Base-by-base conservation (phyloP, 2,888 invertebrate species). In the Melieria omissa region DNA sequence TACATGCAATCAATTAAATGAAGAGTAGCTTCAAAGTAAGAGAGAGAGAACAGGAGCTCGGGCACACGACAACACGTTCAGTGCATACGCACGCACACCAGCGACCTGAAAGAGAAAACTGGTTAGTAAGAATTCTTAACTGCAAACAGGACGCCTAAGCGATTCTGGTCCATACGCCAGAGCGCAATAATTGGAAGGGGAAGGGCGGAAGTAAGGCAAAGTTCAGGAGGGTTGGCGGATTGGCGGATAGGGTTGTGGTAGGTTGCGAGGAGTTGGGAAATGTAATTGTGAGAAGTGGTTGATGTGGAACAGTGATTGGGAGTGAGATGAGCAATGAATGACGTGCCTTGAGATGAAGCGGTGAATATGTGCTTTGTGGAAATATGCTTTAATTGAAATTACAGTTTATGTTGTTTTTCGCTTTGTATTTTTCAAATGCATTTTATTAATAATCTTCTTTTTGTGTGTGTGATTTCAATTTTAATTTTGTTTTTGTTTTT, bases 91-190 rank as follows among this genome's bases (percentile, higher is more conserved):
- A 16, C 10, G 41, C 57, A 66, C 29, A 29, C 9, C 65, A 49
- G 10, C 16, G 29, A 65, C 85, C 84, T 84, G 83, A 84, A 84
- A 84, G 81, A 83, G 80, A 85, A 76, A 85, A 79, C 82, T 84
- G 84, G 83, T 84, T 84, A 84, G 84, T 84, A 80, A 79, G 78
- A 82, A 80, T 80, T 78, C 65, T 42, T 54, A 46, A 49, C 49
- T n/a, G 52, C n/a, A 52, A 52, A 52, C 52, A 52, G 52, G 52
- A 4, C 12, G 14, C 29, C 29, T 29, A 29, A 29, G 12, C 12
- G 52, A 14, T 5, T 52, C 9, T 5, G n/a, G 9, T 52, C 14
- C 4, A 52, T 52, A 14, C 12, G 52, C 6, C 12, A n/a, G 9
- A 52, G 14, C 0, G 4, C 14, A 14, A 52, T 6, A 14, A 8